Evolutionary conservation across 1,140 invertebrate genomes (phyloP).

Genomic region (Aphelenchoides fujianensis): DNA sequence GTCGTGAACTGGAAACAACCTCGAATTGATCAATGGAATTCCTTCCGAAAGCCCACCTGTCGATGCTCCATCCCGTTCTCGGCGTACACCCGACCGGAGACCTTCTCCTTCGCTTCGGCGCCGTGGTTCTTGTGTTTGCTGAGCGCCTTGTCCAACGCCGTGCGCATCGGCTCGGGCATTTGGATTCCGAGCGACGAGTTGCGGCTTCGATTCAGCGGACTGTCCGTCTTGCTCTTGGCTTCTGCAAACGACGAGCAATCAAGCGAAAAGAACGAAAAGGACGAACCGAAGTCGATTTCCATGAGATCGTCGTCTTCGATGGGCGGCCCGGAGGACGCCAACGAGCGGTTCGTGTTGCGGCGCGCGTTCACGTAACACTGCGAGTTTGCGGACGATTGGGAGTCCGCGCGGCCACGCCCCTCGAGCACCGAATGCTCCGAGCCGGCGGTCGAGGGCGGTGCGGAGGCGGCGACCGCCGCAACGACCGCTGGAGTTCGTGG

Average conservation of each 20-base stretch:
- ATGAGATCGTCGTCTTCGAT: constrained; percentile 29
- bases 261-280: constrained; percentile 2
- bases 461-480: neutral
- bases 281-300: constrained; percentile 42
- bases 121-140: neutral
- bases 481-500: too few species aligned
- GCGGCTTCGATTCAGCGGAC: constrained; percentile 32
- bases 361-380: neutral
- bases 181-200: constrained; percentile 40
- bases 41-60: neutral
- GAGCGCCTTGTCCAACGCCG: constrained; percentile 21
- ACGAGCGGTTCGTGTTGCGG: neutral
- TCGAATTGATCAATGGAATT: neutral
- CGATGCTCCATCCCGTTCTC: neutral
- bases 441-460: neutral
- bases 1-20: neutral
- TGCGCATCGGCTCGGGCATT: constrained; percentile 25
- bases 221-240: constrained; percentile 12
- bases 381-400: neutral
- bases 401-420: neutral
- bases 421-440: neutral
- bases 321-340: neutral
- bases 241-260: neutral
- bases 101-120: neutral
- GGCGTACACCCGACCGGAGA: neutral